Conservation (phyloP, 2,888 invertebrate genomes). For the Bugulina stolonifera region DNA sequence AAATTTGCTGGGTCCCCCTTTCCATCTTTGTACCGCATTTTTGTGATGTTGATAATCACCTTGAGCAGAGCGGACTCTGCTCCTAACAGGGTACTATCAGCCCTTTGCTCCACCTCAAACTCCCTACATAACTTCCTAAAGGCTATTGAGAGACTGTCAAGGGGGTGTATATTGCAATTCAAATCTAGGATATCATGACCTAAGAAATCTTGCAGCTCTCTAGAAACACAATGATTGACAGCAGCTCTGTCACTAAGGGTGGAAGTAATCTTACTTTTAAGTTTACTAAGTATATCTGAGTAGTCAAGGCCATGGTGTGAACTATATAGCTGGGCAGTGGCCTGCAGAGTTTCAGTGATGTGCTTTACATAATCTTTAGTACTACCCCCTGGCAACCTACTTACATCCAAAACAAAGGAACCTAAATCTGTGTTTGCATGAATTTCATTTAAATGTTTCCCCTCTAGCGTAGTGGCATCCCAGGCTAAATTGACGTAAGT, state of each 20-base stretch:
- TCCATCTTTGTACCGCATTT: not conserved
- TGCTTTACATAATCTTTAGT: not conserved
- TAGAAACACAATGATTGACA: not conserved
- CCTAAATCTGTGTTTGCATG: not conserved
- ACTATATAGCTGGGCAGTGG: not conserved
- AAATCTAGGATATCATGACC: not conserved
- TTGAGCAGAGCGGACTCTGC: not conserved
- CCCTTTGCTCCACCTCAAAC: not conserved
- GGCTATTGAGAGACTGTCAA: not conserved
- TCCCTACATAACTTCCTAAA: not conserved
- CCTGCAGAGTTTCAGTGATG: not conserved
- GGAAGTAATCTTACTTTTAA: not conserved
- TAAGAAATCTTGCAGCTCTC: not conserved
- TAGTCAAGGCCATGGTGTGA: not conserved
- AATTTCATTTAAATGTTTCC: not conserved
- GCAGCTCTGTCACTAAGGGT: slow-evolving; percentile 11
- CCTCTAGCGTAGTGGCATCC: not conserved
- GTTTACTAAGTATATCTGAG: not conserved
- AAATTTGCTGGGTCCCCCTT: not conserved
- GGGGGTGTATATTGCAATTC: slow-evolving; percentile 2
- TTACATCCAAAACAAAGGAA: not conserved
- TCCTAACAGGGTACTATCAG: not conserved
- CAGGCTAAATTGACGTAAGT: not conserved
- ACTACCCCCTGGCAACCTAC: not conserved
- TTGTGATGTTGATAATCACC: not conserved